Base-by-base conservation (phyloP, 2,113 vertebrate species). In the Melanerpes aurifrons region DNA sequence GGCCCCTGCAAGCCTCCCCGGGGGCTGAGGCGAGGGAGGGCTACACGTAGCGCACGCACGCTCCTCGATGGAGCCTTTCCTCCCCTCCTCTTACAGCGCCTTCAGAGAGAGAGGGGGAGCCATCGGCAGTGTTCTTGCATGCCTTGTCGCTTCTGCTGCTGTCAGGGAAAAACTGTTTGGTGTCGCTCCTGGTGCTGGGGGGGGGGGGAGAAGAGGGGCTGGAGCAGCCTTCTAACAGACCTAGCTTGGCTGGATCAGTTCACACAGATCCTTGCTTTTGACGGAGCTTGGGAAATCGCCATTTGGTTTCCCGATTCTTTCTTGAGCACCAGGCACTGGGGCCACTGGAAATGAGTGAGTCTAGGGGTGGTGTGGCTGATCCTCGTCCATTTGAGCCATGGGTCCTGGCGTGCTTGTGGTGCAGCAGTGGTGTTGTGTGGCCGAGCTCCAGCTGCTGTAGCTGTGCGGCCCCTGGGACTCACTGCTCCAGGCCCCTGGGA, bases 31-130 rank as follows among this genome's bases (percentile, higher is more conserved):
- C 1, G 6, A 78, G 74, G 87, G 89, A 85, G 68, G n/a, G 24
- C 29, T 53, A 69, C 40, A n/a, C 2, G 14, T 75, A 87, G 91
- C 89, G 40, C 70, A 31, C 1, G 26, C 1, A 0, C 0, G 0
- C 21, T 91, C 66, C 78, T 37, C 29, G 10, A 20, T 9, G 45
- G 58, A 68, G 35, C 89, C 32, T 28, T 88, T 69, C 45, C 78
- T 75, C 80, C 0, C 0, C 10, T 78, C 59, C 83, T 47, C 35
- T 50, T 29, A 9, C 82, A 16, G 45, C 1, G 0, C 3, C 61
- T 45, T 25, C 8, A 1, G 2, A 28, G 81, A 28, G 81, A 29
- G 48, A 82, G 64, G 19, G 4, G 91, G 63, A 69, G 67, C 78
- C 74, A 13, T 64, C 77, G 50, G 77, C 50, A 19, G 0, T 6